Conservation (phyloP, 2,888 invertebrate species). For the Petrolisthes cinctipes region DNA sequence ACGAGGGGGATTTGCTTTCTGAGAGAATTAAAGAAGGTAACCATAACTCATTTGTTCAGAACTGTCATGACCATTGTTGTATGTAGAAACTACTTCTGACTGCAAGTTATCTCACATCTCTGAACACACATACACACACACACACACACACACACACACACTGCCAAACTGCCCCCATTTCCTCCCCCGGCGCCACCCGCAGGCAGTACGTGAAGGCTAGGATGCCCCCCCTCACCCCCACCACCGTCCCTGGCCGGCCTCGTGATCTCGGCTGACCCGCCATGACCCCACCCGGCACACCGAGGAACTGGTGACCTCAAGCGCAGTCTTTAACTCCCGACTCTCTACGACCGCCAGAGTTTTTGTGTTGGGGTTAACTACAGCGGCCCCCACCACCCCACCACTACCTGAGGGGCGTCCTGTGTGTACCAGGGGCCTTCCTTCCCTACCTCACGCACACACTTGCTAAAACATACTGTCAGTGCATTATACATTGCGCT, state of each 20-base stretch:
- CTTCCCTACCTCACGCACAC: neutral
- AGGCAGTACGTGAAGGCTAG: conserved; percentile 13
- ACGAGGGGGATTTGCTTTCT: no score
- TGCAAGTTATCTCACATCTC: no score
- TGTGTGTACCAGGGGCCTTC: conserved; percentile 9
- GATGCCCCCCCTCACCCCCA: neutral
- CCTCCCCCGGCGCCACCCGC: neutral
- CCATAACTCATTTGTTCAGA: no score
- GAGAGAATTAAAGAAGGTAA: no score
- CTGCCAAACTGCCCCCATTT: neutral
- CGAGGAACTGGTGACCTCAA: conserved; percentile 40
- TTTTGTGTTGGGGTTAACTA: conserved; percentile 26
- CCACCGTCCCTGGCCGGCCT: conserved; percentile 1
- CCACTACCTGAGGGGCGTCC: neutral
- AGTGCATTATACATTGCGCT: no score
- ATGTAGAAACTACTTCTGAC: no score
- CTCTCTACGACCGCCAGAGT: conserved; percentile 33
- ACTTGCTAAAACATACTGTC: no score
- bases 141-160: neutral
- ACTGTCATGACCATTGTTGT: no score
- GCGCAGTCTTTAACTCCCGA: conserved; percentile 16
- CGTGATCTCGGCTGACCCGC: conserved; percentile 22
- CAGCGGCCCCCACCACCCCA: neutral
- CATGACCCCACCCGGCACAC: conserved; percentile 21
- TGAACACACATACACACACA: neutral